These are phyloP conservation scores for Petrocephalus sullivani DNA, from an alignment of 2,797 vertebrate genomes.

Conservation along the genomic window DNA sequence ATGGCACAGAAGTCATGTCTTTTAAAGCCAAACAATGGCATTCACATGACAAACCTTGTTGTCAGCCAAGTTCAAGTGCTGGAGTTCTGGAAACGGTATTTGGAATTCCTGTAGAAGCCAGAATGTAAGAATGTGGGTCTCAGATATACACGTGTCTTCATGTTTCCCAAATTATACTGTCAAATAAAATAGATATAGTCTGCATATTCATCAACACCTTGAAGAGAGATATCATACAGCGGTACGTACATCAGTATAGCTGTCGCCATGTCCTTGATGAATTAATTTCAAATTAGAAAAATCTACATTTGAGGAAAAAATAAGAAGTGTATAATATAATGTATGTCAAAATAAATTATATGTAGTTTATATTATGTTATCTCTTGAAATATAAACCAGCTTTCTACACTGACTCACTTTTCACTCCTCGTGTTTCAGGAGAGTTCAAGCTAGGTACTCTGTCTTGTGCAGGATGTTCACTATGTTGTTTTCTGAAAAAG, in stretches of 20 bases:
- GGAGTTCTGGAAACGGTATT: slow-evolving; percentile 68
- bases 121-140: neutral
- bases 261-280: slow-evolving; percentile 16
- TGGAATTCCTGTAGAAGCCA: slow-evolving; percentile 26
- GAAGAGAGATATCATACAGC: neutral
- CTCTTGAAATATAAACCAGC: slow-evolving; percentile 15
- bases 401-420: neutral
- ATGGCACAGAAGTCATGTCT: neutral
- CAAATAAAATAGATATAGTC: neutral
- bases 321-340: neutral
- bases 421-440: neutral
- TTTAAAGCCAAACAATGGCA: neutral
- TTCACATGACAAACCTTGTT: slow-evolving; percentile 66
- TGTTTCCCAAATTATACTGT: neutral
- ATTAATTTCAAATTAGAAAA: neutral
- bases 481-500: slow-evolving; percentile 18
- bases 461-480: slow-evolving; percentile 25
- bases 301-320: slow-evolving; percentile 28
- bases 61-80: slow-evolving; percentile 69
- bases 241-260: slow-evolving; percentile 34
- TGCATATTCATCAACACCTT: neutral
- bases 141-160: neutral
- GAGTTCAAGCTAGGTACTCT: slow-evolving; percentile 12
- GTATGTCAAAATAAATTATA: neutral
- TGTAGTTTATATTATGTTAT: neutral